Evolutionary conservation across 2,113 vertebrate species (phyloP).

Genomic region (Oryzias woworae): DNA sequence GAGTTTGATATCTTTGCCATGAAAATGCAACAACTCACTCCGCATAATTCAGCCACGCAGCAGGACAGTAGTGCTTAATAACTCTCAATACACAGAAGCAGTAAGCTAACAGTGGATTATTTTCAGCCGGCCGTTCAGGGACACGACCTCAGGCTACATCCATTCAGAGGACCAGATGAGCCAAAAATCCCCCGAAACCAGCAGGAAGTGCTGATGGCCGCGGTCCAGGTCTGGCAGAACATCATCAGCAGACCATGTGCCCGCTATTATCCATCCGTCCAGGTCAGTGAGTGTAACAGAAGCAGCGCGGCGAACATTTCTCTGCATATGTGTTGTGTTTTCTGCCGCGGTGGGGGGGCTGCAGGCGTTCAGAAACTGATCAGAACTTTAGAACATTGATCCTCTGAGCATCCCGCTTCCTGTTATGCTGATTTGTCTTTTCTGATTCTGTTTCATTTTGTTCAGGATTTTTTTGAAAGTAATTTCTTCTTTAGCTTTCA

Average conservation of each 20-base stretch:
- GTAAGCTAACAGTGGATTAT: neutral
- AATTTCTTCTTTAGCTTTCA: slow-evolving; percentile 18
- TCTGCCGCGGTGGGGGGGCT: no score
- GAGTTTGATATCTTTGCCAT: neutral
- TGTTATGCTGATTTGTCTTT: no score
- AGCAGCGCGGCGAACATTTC: neutral
- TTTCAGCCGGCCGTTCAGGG: neutral
- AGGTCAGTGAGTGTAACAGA: neutral
- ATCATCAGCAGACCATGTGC: neutral
- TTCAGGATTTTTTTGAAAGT: slow-evolving; percentile 1
- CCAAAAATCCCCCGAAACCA: neutral
- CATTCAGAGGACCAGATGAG: neutral
- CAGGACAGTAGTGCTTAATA: neutral
- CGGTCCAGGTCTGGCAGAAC: neutral
- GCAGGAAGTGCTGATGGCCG: neutral
- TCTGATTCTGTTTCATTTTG: neutral
- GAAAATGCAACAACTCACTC: neutral
- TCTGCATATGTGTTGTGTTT: neutral
- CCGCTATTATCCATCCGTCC: neutral
- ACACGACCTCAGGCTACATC: slow-evolving; percentile 5
- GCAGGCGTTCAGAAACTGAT: no score
- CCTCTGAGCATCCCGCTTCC: no score
- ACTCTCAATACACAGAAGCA: neutral
- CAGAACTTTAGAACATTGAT: no score
- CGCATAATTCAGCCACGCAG: neutral